Percentiles rank a stretch among this genome's conserved stretches.
phyloP scores from a whole-genome alignment of 2,888 invertebrate genomes.

The Zhuqinia jingwanae region DNA sequence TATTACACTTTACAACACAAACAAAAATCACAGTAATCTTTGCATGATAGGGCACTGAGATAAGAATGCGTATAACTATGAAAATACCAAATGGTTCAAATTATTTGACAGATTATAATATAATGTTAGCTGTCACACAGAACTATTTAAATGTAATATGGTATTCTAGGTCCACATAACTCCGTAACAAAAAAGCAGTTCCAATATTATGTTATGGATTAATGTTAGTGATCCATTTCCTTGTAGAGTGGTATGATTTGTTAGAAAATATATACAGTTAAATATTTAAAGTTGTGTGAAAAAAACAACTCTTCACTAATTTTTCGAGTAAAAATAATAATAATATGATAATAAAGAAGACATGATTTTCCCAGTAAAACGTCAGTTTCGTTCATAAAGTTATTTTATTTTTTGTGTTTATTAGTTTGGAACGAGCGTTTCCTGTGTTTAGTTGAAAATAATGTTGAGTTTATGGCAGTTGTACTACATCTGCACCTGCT shows the following conservation, averaged over 20 bases:
- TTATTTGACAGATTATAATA: conserved; percentile 15
- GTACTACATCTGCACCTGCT: no score
- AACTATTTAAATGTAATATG: conserved; percentile 8
- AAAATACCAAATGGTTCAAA: conserved; percentile 44
- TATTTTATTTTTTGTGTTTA: no score
- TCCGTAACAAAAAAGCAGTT: conserved; percentile 17
- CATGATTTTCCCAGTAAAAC: conserved; percentile 56
- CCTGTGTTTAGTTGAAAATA: no score
- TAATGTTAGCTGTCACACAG: not conserved
- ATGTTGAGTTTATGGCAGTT: no score
- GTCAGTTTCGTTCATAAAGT: not conserved
- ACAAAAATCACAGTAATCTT: not conserved
- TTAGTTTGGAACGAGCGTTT: no score
- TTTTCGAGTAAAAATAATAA: conserved; percentile 50
- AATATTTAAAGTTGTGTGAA: conserved; percentile 6
- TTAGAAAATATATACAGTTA: not conserved
- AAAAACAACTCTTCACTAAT: conserved; percentile 36
- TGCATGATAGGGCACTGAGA: not conserved
- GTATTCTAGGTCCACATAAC: not conserved
- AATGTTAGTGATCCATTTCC: conserved; percentile 21
- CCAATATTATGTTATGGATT: conserved; percentile 29
- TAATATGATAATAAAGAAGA: conserved; percentile 47
- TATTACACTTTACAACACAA: conserved; percentile 26
- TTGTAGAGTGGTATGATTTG: conserved; percentile 20
- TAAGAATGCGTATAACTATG: not conserved